Conservation (phyloP, 2,113 vertebrate genomes). For the Cryptotis parvus region DNA sequence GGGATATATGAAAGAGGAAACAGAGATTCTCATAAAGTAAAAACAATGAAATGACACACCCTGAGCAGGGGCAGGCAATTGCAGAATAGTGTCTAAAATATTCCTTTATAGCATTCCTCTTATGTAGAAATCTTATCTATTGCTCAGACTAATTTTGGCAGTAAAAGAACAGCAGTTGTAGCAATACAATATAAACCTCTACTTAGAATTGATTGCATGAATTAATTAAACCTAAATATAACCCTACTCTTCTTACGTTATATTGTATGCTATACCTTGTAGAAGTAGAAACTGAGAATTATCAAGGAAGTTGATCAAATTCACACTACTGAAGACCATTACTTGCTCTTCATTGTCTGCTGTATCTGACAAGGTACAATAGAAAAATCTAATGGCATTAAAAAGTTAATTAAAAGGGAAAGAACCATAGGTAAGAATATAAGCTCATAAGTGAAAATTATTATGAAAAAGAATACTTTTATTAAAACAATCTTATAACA, state of each 20-base stretch:
- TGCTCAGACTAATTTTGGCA: slow-evolving; percentile 11
- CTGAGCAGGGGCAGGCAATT: too few species aligned
- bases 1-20: too few species aligned
- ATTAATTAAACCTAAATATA: slow-evolving; percentile 33
- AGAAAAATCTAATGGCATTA: not conserved
- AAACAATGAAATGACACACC: too few species aligned
- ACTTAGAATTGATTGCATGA: not conserved
- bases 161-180: slow-evolving; percentile 14
- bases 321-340: not conserved
- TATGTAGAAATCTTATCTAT: slow-evolving; percentile 37
- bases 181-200: slow-evolving; percentile 41
- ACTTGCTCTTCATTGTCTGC: not conserved
- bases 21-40: too few species aligned
- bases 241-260: not conserved
- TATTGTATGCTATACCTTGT: not conserved
- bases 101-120: not conserved
- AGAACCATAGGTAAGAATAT: not conserved
- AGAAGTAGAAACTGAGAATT: not conserved
- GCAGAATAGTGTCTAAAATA: too few species aligned
- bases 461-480: not conserved
- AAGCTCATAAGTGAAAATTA: not conserved
- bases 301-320: not conserved
- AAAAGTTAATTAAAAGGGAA: not conserved
- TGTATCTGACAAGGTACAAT: not conserved
- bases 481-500: slow-evolving; percentile 3